Base-by-base conservation (phyloP, 2,113 vertebrate species). In the Gallinago undulata region DNA sequence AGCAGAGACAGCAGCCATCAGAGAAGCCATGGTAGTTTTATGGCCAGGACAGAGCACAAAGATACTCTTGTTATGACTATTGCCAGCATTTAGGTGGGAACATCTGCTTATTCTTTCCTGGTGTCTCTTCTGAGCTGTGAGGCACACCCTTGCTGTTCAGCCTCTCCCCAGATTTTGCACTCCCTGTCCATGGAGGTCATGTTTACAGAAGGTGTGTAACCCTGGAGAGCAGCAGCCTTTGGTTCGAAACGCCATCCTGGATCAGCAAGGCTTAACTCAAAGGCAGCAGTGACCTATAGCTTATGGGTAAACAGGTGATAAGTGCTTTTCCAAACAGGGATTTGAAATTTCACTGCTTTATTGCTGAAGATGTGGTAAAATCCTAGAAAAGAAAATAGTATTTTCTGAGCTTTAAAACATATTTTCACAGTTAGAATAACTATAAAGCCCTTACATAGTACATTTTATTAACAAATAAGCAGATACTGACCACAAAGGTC, bases 181-280 rank as follows among this genome's bases (percentile, higher is more conserved):
- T 24, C 27, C 31, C 39, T 25, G 5, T 43, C 31, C 11, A 2
- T 9, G 23, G 31, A 35, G 59, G 13, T 41, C 23, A 6, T 19
- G 45, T 31, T 77, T 48, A 10, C 19, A 10, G 68, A 39, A 35
- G 5, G 3, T 19, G 30, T 11, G 33, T 37, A 11, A 15, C 10
- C 27, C 35, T 15, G 31, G 62, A 37, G 30, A 63, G 12, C n/a
- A 28, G 48, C 35, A 76, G 55, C 56, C 43, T 70, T 51, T n/a
- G 27, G 27, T 37, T 51, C 0, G 0, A 57, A 56, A 56, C 27
- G 2, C 41, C 9, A 2, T 19, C 59, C 53, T 2, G 16, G 24
- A 60, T 15, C 53, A n/a, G 19, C 45, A 53, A 22, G 67, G 16
- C 37, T 74, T 10, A 47, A 1, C 24, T 30, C 28, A 3, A 17